Conservation (phyloP, 2,888 invertebrate genomes). For the Ethmia dodecea region DNA sequence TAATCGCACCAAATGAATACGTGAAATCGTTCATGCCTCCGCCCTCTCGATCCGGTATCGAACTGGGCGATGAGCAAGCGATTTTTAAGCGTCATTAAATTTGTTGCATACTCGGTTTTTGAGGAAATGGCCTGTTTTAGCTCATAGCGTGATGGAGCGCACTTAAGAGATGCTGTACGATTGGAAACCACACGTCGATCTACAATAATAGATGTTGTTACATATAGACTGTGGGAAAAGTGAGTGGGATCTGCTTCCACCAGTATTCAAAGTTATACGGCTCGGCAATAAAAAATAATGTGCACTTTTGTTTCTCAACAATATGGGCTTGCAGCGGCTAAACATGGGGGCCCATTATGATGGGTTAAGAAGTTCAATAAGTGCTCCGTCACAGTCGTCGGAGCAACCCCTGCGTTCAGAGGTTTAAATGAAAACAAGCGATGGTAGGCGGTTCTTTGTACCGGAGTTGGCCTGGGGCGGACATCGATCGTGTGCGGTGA, state of each 20-base stretch:
- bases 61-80: conserved; percentile 36
- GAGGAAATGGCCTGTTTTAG: conserved; percentile 34
- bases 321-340: conserved; percentile 1
- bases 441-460: conserved; percentile 50
- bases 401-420: conserved; percentile 30
- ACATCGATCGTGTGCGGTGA: conserved; percentile 71
- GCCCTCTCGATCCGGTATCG: conserved; percentile 26
- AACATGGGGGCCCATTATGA: conserved; percentile 21
- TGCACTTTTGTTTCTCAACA: conserved; percentile 8
- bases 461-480: conserved; percentile 48
- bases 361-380: conserved; percentile 24
- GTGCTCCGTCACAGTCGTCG: too few relatives aligned
- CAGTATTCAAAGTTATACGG: conserved; percentile 27
- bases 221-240: conserved; percentile 44
- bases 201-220: conserved; percentile 39
- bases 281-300: conserved; percentile 30
- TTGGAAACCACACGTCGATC: conserved; percentile 43
- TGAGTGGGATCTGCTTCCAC: conserved; percentile 31
- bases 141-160: conserved; percentile 43
- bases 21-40: conserved; percentile 41
- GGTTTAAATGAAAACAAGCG: conserved; percentile 42
- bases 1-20: conserved; percentile 40
- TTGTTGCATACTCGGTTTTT: conserved; percentile 34
- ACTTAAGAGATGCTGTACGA: conserved; percentile 35
- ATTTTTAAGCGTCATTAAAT: conserved; percentile 31